Evolutionary conservation across 2,888 invertebrate species (phyloP), one percentile per base, ranked within the genome.

Genomic region (Gastracanthus pulcherrimus): DNA sequence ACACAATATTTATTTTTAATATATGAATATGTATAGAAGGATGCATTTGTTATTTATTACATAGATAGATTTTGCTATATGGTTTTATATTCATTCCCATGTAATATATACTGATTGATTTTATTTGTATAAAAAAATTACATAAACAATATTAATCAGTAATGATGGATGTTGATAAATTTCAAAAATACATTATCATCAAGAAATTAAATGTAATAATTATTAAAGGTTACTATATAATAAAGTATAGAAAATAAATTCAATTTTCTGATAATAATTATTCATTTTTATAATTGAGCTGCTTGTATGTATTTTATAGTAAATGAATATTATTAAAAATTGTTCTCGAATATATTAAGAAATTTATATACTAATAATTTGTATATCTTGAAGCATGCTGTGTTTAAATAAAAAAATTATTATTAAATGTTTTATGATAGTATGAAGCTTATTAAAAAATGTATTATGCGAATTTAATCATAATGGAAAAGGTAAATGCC

Each of bases 301-400:
- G 72, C 62, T 74, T 74, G 45, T 62, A 60, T 45, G 41, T 29
- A 60, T 60, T 60, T 69, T 31, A 60, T 72, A 72, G 72, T n/a
- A 38, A 3, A 11, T 26, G 41, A n/a, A n/a, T n/a, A 41, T 72
- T 38, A 72, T 72, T n/a, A 38, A 72, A 72, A 58, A 23, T 36
- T 16, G 11, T 19, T 66, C 66, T 66, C 3, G 16, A 66, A 13
- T 23, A 41, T 41, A 66, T 41, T 11, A 60, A 34, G 7, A 16
- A 45, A 74, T 31, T 34, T 62, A 34, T 74, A 64, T 36, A 74
- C 48, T n/a, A 1, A 31, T 62, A 51, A 51, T 66, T 23, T 5
- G 26, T 38, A 13, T 75, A 16, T 66, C 48, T 75, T 51, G 36
- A 48, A 64, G 23, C 72, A 45, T 51, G 26, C 36, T 13, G 55